Evolutionary conservation across 2,113 vertebrate species (phyloP).

Genomic region (Centropus bengalensis): DNA sequence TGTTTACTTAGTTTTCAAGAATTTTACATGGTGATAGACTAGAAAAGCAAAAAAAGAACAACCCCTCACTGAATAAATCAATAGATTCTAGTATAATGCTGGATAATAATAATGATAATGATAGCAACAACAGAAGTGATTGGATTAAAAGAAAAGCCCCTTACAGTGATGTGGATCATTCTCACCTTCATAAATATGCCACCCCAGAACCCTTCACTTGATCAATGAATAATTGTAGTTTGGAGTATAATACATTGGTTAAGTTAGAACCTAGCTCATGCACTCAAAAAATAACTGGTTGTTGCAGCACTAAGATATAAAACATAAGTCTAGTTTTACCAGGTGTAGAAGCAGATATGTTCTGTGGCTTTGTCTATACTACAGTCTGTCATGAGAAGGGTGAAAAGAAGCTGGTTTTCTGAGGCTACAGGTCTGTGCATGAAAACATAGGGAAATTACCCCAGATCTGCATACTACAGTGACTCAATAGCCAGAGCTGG

Average conservation of each 20-base stretch:
- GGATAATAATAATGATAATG: neutral
- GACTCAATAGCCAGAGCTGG: neutral
- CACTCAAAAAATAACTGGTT: neutral
- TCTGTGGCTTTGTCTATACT: neutral
- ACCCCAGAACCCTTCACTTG: neutral
- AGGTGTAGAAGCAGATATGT: neutral
- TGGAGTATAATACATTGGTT: neutral
- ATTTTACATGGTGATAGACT: neutral
- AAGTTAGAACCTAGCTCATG: neutral
- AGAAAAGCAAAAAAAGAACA: neutral
- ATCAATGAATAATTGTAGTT: neutral
- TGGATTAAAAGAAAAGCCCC: neutral
- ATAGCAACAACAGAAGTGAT: neutral
- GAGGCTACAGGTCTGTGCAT: neutral
- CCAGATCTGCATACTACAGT: neutral
- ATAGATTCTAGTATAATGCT: neutral
- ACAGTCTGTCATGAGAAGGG: neutral
- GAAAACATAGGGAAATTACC: neutral
- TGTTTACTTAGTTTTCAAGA: conserved; percentile 1
- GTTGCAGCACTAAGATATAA: neutral
- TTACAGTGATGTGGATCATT: conserved; percentile 19
- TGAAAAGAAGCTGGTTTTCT: neutral
- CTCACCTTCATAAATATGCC: conserved; percentile 24
- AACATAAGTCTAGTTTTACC: neutral
- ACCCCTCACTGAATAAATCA: neutral